Evolutionary conservation across 1,140 invertebrate species (phyloP).

Genomic region (Chironomus striatipennis): DNA sequence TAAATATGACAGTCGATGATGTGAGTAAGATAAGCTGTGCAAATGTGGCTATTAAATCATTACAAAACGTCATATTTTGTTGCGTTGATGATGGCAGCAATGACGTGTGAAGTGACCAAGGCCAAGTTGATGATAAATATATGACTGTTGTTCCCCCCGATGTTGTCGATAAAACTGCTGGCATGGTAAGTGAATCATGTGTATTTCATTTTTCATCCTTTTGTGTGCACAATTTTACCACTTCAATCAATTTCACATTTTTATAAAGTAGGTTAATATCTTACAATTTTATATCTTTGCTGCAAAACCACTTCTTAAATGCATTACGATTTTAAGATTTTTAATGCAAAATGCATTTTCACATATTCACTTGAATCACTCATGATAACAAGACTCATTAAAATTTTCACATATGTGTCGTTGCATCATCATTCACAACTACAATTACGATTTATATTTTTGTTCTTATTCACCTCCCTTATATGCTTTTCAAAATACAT

Average conservation of each 20-base stretch:
- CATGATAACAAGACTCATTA: no score
- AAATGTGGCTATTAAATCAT: not conserved
- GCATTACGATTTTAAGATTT: not conserved
- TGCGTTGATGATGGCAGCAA: not conserved
- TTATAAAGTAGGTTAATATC: not conserved
- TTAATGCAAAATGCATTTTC: no score
- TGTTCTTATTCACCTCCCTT: no score
- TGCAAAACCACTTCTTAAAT: not conserved
- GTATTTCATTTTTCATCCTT: conserved; percentile 11
- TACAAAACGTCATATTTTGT: not conserved
- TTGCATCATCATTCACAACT: no score
- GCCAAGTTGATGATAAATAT: conserved; percentile 19
- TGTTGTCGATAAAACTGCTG: conserved; percentile 8
- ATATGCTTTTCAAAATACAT: no score
- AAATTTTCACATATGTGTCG: no score
- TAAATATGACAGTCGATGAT: not conserved
- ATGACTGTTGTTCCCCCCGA: conserved; percentile 11
- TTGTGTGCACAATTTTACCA: not conserved
- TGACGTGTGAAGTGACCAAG: conserved; percentile 4
- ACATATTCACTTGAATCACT: no score
- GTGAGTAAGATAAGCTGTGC: not conserved
- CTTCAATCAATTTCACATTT: not conserved
- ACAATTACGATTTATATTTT: no score
- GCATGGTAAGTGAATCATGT: conserved; percentile 11
- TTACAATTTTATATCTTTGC: not conserved